phyloP scores from a whole-genome alignment of 2,888 invertebrate species.

The Caprella mutica region DNA sequence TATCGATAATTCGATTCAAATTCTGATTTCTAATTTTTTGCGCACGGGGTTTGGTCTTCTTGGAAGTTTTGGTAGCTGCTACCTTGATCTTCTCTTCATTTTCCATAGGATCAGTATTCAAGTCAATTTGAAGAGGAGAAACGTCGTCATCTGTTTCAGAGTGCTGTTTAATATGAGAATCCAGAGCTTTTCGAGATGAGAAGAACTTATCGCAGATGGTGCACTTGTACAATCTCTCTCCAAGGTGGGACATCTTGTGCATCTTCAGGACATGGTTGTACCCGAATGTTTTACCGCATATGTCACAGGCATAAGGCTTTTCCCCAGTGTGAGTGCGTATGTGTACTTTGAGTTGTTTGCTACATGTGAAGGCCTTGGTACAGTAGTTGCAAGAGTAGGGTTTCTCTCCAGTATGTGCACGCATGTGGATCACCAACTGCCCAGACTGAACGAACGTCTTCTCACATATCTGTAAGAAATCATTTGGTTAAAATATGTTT shows the following conservation, averaged over 20 bases:
- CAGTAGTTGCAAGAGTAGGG: conserved; percentile 72
- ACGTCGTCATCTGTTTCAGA: conserved; percentile 36
- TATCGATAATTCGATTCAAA: too few relatives aligned
- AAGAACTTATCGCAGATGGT: conserved; percentile 84
- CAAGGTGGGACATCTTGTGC: conserved; percentile 80
- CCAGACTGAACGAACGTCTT: conserved; percentile 87
- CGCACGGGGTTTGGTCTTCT: too few relatives aligned
- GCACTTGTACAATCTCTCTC: conserved; percentile 83
- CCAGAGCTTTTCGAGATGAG: conserved; percentile 80
- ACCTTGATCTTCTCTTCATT: too few relatives aligned
- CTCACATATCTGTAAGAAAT: conserved; percentile 48
- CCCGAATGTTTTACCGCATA: conserved; percentile 79
- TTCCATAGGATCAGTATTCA: too few relatives aligned
- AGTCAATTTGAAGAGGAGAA: too few relatives aligned
- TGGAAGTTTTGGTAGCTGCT: too few relatives aligned
- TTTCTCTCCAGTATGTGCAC: conserved; percentile 61
- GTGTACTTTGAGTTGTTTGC: conserved; percentile 81
- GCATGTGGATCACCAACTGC: conserved; percentile 77
- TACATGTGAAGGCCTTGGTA: conserved; percentile 82
- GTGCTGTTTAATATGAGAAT: conserved; percentile 71
- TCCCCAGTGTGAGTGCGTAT: conserved; percentile 83
- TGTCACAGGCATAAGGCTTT: conserved; percentile 80
- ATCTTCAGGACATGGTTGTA: conserved; percentile 82
- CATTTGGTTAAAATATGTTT: too few relatives aligned
- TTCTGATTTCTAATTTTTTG: too few relatives aligned